These are phyloP conservation scores for Arctocebus calabarensis DNA, from an alignment of 2,797 vertebrate species.

Conservation along the genomic window DNA sequence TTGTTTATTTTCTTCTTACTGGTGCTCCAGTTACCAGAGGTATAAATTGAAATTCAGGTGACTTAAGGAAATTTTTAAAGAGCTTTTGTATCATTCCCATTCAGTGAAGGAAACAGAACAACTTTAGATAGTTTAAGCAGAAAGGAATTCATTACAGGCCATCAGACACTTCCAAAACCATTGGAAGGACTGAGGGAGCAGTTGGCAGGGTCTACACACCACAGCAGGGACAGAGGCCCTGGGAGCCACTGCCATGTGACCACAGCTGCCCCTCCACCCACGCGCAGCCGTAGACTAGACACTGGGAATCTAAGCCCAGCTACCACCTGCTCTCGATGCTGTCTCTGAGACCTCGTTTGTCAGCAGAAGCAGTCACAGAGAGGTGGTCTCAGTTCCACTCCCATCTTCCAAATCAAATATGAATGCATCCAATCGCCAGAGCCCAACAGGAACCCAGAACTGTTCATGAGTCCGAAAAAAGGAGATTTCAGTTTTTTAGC, in stretches of 20 bases:
- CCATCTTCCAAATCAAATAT: neutral
- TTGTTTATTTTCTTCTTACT: neutral
- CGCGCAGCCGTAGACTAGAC: neutral
- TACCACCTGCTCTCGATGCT: neutral
- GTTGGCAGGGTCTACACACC: neutral
- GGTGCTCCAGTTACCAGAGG: neutral
- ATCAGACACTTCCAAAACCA: neutral
- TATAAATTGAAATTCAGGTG: conserved; percentile 34
- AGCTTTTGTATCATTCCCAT: neutral
- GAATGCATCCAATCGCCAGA: neutral
- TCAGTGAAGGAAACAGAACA: conserved; percentile 24
- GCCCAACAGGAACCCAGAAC: neutral
- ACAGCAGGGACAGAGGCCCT: neutral
- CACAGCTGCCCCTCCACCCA: neutral
- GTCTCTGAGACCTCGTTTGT: neutral
- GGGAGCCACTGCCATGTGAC: neutral
- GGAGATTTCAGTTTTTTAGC: neutral
- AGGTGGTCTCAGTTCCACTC: neutral
- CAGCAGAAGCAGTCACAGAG: neutral
- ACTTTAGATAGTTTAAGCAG: neutral
- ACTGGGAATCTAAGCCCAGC: neutral
- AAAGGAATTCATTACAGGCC: neutral
- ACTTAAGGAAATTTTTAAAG: neutral
- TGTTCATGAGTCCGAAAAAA: neutral
- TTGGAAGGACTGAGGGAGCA: neutral